phyloP scores from a whole-genome alignment of 2,888 invertebrate species.

The Cephus rjabovi region DNA sequence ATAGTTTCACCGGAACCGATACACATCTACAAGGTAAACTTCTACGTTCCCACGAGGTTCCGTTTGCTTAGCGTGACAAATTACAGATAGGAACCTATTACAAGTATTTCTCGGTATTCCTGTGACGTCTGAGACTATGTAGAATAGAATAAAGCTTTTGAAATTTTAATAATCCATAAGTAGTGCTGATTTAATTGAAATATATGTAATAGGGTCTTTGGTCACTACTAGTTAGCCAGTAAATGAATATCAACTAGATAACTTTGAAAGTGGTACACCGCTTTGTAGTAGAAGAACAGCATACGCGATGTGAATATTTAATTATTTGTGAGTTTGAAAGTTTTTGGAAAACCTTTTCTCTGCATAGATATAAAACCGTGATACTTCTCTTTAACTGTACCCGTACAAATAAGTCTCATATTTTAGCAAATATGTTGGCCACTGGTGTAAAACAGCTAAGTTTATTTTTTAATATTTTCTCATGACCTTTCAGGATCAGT shows the following conservation, averaged over 20 bases:
- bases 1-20: constrained; percentile 69
- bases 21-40: constrained; percentile 49
- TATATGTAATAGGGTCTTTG: not conserved
- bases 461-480: not conserved
- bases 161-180: not conserved
- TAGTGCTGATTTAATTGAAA: not conserved
- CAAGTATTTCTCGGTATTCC: not conserved
- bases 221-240: not conserved
- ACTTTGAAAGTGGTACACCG: not conserved
- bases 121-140: not conserved
- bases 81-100: not conserved
- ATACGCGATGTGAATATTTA: not conserved
- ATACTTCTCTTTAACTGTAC: not conserved
- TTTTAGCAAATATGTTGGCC: not conserved
- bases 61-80: not conserved
- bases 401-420: not conserved
- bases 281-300: not conserved
- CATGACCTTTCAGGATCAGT: constrained; percentile 40
- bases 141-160: not conserved
- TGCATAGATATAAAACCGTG: not conserved
- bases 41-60: not conserved
- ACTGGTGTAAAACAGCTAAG: not conserved
- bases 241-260: not conserved
- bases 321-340: not conserved
- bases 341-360: not conserved